These are phyloP conservation scores for Aplidium turbinatum DNA, from an alignment of 23 tunicate species.

Conservation along the genomic window DNA sequence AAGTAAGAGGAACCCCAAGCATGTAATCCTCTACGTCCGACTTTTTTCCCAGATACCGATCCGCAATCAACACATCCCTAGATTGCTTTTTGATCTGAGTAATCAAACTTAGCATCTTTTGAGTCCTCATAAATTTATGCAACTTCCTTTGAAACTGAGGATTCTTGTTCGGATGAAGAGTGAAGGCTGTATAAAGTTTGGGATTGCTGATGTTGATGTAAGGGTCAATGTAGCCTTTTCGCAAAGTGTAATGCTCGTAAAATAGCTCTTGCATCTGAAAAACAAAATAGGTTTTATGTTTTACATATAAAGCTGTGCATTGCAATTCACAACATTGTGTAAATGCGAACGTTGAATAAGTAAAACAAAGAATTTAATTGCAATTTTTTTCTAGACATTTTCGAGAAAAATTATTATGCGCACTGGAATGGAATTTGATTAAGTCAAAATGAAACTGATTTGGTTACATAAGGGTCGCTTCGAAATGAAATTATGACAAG, in stretches of 20 bases:
- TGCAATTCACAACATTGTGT: too few relatives aligned
- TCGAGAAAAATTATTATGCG: too few relatives aligned
- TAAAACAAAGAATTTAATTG: too few relatives aligned
- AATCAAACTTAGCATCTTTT: neutral
- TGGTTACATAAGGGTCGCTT: too few relatives aligned
- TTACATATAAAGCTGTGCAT: too few relatives aligned
- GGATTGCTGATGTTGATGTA: conserved; percentile 41
- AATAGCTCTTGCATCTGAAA: conserved; percentile 84
- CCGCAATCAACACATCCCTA: conserved; percentile 43
- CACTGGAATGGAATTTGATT: too few relatives aligned
- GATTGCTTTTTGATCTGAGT: conserved; percentile 23
- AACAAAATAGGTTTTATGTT: too few relatives aligned
- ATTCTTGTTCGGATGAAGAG: conserved; percentile 91
- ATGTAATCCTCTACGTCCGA: conserved; percentile 50
- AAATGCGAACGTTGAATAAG: too few relatives aligned
- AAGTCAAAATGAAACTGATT: too few relatives aligned
- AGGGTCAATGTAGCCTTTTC: conserved; percentile 90
- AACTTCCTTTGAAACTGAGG: conserved; percentile 70
- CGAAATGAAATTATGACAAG: too few relatives aligned
- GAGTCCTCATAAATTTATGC: conserved; percentile 47
- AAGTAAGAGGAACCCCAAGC: conserved; percentile 64
- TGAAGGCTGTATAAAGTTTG: conserved; percentile 55
- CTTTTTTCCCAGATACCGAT: conserved; percentile 8
- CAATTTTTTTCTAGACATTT: too few relatives aligned
- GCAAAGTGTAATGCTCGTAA: conserved; percentile 82